These are phyloP conservation scores for Porites australiensis DNA, from an alignment of 64 coral and sea anemone genomes.

Conservation along the genomic window DNA sequence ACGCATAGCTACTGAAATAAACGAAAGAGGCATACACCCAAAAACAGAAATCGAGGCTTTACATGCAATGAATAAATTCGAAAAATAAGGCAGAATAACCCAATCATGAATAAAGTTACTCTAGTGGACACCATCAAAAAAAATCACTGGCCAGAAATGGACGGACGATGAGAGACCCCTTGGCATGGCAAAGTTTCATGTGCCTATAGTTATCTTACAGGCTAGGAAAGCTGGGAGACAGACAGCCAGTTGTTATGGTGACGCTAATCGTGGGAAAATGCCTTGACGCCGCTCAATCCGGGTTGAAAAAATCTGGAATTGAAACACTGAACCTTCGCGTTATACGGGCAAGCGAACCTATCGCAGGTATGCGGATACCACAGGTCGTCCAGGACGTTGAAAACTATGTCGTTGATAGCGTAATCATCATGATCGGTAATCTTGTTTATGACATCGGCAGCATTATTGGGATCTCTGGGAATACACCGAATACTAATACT, in stretches of 20 bases:
- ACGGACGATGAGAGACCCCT: constrained; percentile 36
- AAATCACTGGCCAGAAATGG: constrained; percentile 31
- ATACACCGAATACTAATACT: constrained; percentile 22
- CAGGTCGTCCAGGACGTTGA: constrained; percentile 1
- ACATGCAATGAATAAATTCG: constrained; percentile 47
- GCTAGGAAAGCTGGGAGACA: neutral
- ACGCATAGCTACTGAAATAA: too few species aligned
- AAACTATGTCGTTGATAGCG: neutral
- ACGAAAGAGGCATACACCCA: neutral
- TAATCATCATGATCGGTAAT: constrained; percentile 54
- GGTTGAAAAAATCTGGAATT: constrained; percentile 15
- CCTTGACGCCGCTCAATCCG: constrained; percentile 1
- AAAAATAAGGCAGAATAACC: neutral
- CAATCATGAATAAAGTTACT: constrained; percentile 36
- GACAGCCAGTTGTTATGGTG: constrained; percentile 38
- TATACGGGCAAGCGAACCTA: constrained; percentile 35
- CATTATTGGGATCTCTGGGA: constrained; percentile 16
- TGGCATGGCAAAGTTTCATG: neutral
- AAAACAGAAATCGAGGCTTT: constrained; percentile 20
- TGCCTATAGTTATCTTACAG: neutral
- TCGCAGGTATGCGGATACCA: constrained; percentile 63
- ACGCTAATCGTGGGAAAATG: constrained; percentile 35
- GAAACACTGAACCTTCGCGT: constrained; percentile 2
- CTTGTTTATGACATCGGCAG: constrained; percentile 34
- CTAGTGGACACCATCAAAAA: neutral